phyloP scores from a whole-genome alignment of 2,797 vertebrate species.

The Pristis pectinata region DNA sequence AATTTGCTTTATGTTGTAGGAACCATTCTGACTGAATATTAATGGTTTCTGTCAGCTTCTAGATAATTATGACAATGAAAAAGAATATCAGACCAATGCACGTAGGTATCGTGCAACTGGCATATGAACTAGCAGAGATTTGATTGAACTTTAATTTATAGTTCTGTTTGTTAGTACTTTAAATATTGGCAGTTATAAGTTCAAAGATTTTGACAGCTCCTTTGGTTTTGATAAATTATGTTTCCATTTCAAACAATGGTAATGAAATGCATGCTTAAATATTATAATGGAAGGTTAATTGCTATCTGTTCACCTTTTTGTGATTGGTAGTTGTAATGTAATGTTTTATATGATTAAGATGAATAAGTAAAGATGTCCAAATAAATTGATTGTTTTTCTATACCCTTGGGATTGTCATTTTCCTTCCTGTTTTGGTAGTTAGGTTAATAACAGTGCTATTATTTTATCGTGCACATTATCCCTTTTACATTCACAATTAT shows the following conservation, averaged over 20 bases:
- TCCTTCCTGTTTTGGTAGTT: neutral
- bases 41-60: neutral
- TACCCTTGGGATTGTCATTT: neutral
- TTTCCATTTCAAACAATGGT: neutral
- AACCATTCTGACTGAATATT: neutral
- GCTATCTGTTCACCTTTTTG: neutral
- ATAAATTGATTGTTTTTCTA: neutral
- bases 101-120: neutral
- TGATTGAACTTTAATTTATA: neutral
- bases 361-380: neutral
- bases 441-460: neutral
- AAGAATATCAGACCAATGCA: neutral
- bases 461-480: neutral
- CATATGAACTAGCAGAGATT: neutral
- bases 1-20: neutral
- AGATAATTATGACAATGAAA: neutral
- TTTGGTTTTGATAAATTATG: slow-evolving; percentile 10
- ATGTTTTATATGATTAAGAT: neutral
- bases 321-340: neutral
- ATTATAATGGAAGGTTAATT: neutral
- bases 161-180: neutral
- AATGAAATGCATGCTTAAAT: slow-evolving; percentile 11
- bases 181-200: neutral
- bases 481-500: neutral
- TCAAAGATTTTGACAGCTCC: neutral